Conservation (phyloP, 2,797 vertebrate genomes). For the Pitangus sulphuratus region DNA sequence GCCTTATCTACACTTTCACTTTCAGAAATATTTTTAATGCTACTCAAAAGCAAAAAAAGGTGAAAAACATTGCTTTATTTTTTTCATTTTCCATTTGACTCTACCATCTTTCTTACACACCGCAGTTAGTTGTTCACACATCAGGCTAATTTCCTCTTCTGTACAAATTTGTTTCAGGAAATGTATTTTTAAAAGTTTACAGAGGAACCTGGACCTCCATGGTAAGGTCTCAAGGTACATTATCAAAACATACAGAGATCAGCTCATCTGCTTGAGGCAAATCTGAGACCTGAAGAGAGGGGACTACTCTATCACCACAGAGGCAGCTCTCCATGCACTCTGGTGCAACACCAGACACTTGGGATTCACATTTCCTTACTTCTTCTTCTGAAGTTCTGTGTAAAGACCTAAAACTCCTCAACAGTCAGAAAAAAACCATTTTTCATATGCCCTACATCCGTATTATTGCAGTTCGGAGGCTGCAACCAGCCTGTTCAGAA, state of each 20-base stretch:
- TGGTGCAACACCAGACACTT: not conserved
- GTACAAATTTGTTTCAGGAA: not conserved
- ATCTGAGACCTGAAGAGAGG: not conserved
- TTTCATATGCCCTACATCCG: not conserved
- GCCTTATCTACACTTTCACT: not conserved
- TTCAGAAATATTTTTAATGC: not conserved
- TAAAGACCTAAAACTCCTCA: not conserved
- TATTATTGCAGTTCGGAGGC: not conserved
- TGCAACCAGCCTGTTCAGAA: not conserved
- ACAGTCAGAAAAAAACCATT: not conserved
- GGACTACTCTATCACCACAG: not conserved
- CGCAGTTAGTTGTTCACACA: not conserved
- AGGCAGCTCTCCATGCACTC: not conserved
- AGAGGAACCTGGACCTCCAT: not conserved
- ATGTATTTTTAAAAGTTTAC: not conserved
- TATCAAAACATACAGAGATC: not conserved
- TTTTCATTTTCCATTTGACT: not conserved
- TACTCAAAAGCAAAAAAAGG: not conserved
- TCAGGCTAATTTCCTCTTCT: not conserved
- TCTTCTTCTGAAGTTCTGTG: not conserved
- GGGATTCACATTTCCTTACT: not conserved
- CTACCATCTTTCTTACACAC: not conserved
- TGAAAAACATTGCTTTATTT: not conserved
- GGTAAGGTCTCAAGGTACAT: not conserved
- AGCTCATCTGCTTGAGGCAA: not conserved